phyloP scores from a whole-genome alignment of 2,888 invertebrate species.

The Phymatocera aterrima region DNA sequence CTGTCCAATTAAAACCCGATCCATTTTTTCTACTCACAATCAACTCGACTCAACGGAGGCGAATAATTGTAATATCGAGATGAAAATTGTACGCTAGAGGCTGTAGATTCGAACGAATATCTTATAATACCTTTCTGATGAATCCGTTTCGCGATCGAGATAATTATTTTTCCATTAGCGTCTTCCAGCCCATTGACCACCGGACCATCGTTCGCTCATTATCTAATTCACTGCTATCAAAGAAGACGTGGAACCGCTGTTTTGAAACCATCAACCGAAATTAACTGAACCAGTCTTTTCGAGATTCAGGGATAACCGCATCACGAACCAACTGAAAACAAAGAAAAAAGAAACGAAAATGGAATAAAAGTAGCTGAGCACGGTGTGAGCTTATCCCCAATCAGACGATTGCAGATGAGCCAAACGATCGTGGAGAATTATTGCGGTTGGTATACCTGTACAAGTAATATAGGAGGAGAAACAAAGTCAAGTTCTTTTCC shows the following conservation, averaged over 20 bases:
- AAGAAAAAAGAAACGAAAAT: background rate
- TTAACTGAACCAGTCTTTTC: slow-evolving; percentile 11
- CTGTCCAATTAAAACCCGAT: slow-evolving; percentile 74
- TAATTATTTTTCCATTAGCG: slow-evolving; percentile 41
- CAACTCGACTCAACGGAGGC: too few species aligned
- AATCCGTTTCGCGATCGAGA: slow-evolving; percentile 30
- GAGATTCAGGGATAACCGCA: background rate
- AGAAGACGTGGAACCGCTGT: slow-evolving; percentile 58
- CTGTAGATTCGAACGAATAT: background rate
- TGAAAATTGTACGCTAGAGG: background rate
- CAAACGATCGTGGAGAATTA: background rate
- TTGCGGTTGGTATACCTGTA: background rate
- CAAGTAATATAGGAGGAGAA: background rate
- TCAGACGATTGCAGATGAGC: background rate
- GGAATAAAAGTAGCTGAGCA: background rate
- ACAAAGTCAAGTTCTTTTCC: slow-evolving; percentile 7
- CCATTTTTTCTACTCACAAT: slow-evolving; percentile 39
- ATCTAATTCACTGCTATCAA: slow-evolving; percentile 65
- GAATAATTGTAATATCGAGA: background rate
- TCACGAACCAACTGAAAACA: background rate
- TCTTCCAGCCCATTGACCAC: slow-evolving; percentile 49
- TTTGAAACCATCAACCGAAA: slow-evolving; percentile 50
- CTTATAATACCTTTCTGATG: background rate
- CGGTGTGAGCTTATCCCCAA: background rate
- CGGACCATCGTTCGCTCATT: slow-evolving; percentile 58